phyloP scores from a whole-genome alignment of 2,113 vertebrate genomes.

The Brienomyrus brachyistius region DNA sequence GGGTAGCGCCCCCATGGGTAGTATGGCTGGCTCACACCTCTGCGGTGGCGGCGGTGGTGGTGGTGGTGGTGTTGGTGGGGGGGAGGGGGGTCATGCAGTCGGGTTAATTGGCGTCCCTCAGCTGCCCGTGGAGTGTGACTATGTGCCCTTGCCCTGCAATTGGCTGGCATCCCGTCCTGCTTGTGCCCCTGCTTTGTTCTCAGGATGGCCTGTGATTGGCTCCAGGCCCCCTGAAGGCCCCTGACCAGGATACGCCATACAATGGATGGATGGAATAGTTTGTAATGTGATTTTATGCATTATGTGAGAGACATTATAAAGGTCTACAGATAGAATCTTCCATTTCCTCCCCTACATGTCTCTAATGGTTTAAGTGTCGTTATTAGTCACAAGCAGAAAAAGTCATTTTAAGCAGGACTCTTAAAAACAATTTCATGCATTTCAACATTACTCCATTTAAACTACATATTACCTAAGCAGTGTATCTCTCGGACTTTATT shows the following conservation, averaged over 20 bases:
- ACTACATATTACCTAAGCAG: conserved; percentile 11
- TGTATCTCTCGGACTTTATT: not conserved
- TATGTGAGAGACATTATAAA: conserved; percentile 29
- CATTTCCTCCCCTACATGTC: not conserved
- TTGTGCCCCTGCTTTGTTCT: not conserved
- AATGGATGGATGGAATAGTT: not conserved
- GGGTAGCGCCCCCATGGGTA: not conserved
- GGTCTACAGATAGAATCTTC: not conserved
- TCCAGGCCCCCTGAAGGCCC: not conserved
- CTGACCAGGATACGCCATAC: not conserved
- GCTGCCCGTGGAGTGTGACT: not conserved
- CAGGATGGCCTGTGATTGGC: not conserved
- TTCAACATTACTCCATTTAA: conserved; percentile 23
- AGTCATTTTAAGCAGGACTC: conserved; percentile 36
- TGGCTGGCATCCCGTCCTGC: not conserved
- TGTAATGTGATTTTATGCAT: conserved; percentile 2
- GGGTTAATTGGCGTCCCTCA: not conserved
- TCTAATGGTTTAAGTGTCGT: conserved; percentile 33
- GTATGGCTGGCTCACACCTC: not conserved
- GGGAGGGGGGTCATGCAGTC: not conserved
- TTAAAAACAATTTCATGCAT: conserved; percentile 23
- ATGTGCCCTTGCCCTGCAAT: not conserved
- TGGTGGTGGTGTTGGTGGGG: too few relatives aligned
- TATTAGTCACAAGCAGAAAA: conserved; percentile 39
- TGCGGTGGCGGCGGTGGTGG: not conserved